A percentile compares a stretch with the other conserved stretches of the same genome.
Conservation (phyloP, 2,797 vertebrate genomes). For the Oophaga sylvatica region DNA sequence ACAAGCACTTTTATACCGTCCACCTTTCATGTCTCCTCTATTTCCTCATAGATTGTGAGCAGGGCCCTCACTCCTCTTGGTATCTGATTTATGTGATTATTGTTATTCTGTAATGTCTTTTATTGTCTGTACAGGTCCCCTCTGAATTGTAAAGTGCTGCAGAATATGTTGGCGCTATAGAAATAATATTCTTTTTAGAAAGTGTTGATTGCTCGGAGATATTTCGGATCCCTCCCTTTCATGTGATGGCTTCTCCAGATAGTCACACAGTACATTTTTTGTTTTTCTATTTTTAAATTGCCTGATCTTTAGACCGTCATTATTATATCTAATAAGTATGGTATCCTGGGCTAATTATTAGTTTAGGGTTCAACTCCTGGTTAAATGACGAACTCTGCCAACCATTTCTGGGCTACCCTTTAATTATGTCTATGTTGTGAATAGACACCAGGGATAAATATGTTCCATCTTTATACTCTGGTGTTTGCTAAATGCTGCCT, state of each 20-base stretch:
- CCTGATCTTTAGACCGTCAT: background rate
- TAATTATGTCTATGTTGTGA: conserved; percentile 3
- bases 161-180: too few species aligned
- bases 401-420: background rate
- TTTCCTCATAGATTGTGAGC: too few species aligned
- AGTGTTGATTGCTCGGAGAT: background rate
- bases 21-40: too few species aligned
- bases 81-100: too few species aligned
- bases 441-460: background rate
- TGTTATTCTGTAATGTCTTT: too few species aligned
- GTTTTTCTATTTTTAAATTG: background rate
- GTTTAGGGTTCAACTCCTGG: background rate
- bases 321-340: background rate
- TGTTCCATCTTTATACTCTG: background rate
- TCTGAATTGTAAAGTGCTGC: too few species aligned
- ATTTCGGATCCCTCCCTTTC: background rate
- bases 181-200: too few species aligned
- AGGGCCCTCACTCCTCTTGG: too few species aligned
- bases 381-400: background rate
- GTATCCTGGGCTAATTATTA: background rate
- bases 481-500: background rate
- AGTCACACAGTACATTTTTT: background rate
- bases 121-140: too few species aligned
- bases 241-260: background rate
- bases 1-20: too few species aligned